Percentiles rank a stretch among this genome's conserved stretches.
Conservation (phyloP, 2,888 invertebrate species). For the Megastigmus dorsalis region DNA sequence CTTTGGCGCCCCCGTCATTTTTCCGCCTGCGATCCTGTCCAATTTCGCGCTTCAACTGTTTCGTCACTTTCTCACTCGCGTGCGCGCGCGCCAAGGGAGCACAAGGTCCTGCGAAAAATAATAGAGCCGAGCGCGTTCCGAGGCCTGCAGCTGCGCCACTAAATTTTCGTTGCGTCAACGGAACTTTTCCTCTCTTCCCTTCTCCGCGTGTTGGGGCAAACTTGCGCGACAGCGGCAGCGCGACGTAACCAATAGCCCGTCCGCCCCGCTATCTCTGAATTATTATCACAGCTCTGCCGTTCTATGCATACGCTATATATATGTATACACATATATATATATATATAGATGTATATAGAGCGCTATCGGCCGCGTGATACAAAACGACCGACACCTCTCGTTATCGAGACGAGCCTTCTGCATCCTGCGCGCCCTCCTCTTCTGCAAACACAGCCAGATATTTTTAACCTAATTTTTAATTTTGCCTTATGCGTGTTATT, state of each 20-base stretch:
- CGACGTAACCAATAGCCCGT: background rate
- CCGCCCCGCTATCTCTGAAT: constrained; percentile 42
- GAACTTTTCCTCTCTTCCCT: background rate
- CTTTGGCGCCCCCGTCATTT: no score
- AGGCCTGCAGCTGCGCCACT: background rate
- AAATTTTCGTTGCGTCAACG: background rate
- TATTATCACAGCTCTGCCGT: constrained; percentile 35
- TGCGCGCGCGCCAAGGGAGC: no score
- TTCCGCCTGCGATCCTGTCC: background rate
- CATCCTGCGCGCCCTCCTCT: background rate
- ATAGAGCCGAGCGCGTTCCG: no score
- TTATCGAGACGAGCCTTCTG: background rate
- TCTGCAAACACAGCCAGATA: background rate
- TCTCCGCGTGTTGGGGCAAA: background rate
- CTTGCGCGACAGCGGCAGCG: background rate
- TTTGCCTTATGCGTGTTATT: no score
- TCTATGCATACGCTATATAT: no score
- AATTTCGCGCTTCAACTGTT: background rate
- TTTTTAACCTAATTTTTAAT: no score
- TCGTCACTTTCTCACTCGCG: background rate
- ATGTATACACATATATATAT: no score
- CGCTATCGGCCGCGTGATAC: constrained; percentile 11
- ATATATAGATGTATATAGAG: no score
- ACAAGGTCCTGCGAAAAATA: no score
- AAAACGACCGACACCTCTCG: constrained; percentile 9